Evolutionary conservation across 1,140 invertebrate species (phyloP).

Genomic region (Cotesia typhae): DNA sequence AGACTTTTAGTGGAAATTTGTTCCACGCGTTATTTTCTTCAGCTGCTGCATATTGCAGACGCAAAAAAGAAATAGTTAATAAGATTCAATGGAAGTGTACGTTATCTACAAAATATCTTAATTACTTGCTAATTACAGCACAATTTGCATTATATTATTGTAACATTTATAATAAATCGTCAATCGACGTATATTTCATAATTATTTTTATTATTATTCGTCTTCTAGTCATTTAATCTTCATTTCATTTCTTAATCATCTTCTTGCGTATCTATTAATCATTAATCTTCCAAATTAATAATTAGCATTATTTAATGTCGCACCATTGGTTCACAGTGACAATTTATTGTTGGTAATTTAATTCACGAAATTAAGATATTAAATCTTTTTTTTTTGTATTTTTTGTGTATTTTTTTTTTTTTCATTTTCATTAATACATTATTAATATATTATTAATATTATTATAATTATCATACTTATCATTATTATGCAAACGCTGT

Average conservation of each 20-base stretch:
- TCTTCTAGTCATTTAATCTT: background rate
- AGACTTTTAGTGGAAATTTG: slow-evolving; percentile 38
- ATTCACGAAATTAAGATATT: slow-evolving; percentile 14
- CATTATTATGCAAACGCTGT: slow-evolving; percentile 52
- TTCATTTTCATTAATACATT: slow-evolving; percentile 13
- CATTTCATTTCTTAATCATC: slow-evolving; percentile 17
- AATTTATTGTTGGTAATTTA: slow-evolving; percentile 15
- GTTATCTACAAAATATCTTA: slow-evolving; percentile 66
- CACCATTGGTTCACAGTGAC: slow-evolving; percentile 38
- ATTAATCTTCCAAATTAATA: slow-evolving; percentile 3
- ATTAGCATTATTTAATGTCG: slow-evolving; percentile 45
- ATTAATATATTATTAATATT: slow-evolving; percentile 17
- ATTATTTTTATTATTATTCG: slow-evolving; percentile 9
- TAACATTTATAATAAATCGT: slow-evolving; percentile 63
- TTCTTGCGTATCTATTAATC: slow-evolving; percentile 14
- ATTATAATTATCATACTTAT: slow-evolving; percentile 25
- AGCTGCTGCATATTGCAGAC: slow-evolving; percentile 37
- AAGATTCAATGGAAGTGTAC: slow-evolving; percentile 61
- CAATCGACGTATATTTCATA: slow-evolving; percentile 43
- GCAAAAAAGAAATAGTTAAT: slow-evolving; percentile 44
- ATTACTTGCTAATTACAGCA: slow-evolving; percentile 66
- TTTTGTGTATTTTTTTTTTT: slow-evolving; percentile 18
- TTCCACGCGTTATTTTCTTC: slow-evolving; percentile 38
- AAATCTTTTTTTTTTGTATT: slow-evolving; percentile 37
- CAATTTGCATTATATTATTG: slow-evolving; percentile 64